A percentile compares a stretch with the other conserved stretches of the same genome.
Conservation (phyloP, 2,888 invertebrate genomes). For the Dyspetes luteomarginatus region DNA sequence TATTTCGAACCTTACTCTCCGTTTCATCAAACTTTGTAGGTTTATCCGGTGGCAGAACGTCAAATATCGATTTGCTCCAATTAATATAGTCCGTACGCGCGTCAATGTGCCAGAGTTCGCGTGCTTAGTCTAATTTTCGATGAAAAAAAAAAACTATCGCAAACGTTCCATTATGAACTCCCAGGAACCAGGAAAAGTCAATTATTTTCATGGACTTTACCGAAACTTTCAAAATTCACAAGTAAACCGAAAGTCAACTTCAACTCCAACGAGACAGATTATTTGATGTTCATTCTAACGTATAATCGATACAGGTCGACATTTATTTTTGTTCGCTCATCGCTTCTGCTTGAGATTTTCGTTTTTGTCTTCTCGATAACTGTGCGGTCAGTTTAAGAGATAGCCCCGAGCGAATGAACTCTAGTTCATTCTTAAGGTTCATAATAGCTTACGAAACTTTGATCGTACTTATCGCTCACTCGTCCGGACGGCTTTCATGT, state of each 20-base stretch:
- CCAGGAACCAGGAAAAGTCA: no score
- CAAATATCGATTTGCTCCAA: constrained; percentile 54
- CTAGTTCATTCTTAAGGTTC: constrained; percentile 2
- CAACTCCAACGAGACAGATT: no score
- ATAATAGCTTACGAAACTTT: constrained; percentile 40
- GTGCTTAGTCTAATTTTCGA: neutral
- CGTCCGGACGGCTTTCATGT: constrained; percentile 26
- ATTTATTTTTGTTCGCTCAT: neutral
- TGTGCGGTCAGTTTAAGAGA: neutral
- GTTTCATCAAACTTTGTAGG: constrained; percentile 40
- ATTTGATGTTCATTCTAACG: no score
- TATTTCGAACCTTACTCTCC: constrained; percentile 9
- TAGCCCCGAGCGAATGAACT: neutral
- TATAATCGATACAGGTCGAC: neutral
- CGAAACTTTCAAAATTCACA: no score
- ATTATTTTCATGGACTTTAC: no score
- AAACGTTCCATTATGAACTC: no score
- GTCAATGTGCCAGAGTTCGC: neutral
- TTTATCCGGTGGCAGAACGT: neutral
- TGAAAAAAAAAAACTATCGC: no score
- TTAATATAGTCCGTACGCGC: constrained; percentile 1
- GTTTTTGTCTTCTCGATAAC: neutral
- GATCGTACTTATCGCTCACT: constrained; percentile 54
- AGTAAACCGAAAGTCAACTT: no score
- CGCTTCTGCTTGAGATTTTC: neutral